Evolutionary conservation across 1,140 invertebrate species (phyloP), one percentile per base, ranked within the genome.

Genomic region (Phthorimaea operculella): DNA sequence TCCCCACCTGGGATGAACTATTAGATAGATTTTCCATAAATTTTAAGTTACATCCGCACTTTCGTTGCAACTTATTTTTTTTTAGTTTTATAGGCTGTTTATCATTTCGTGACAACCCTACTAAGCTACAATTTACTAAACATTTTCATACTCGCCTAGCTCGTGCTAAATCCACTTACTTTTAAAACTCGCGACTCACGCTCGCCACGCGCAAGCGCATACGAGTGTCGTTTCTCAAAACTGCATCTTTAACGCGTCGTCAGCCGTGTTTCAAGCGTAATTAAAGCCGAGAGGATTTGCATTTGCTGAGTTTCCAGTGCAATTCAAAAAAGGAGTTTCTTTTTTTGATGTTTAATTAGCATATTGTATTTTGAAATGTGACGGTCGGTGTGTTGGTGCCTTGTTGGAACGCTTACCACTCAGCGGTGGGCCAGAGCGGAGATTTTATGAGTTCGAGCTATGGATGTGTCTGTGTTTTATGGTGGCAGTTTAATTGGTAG

Each of bases 341-440:
- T 28, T 28, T 28, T 28, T 28, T 48, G 57, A 63, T 77, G 74
- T 77, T 28, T 84, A 84, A 84, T 84, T 84, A 84, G 81, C 81
- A 84, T 84, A 84, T 83, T 84, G 78, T 76, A 79, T 83, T 83
- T 81, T 79, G 72, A 81, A 82, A 79, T 76, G 76, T 83, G 78
- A 83, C 73, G 79, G 77, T 78, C 80, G 63, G 74, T 70, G 72
- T 76, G 73, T 70, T 66, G 71, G 73, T 64, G 60, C 60, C 72
- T 66, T 76, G 73, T 70, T 66, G 71, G 73, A 64, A 62, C 60
- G 72, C 67, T 71, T 79, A 70, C 66, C 57, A 68, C 79, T 72
- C 79, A 77, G 74, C 72, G 81, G 79, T 82, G 73, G 79, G 71
- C 76, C 62, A 64, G 55, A 72, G 64, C 72, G 58, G 62, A 62